Percentiles rank a stretch among this genome's conserved stretches.
Conservation (phyloP, 2,888 invertebrate species). For the Bimastos eiseni region DNA sequence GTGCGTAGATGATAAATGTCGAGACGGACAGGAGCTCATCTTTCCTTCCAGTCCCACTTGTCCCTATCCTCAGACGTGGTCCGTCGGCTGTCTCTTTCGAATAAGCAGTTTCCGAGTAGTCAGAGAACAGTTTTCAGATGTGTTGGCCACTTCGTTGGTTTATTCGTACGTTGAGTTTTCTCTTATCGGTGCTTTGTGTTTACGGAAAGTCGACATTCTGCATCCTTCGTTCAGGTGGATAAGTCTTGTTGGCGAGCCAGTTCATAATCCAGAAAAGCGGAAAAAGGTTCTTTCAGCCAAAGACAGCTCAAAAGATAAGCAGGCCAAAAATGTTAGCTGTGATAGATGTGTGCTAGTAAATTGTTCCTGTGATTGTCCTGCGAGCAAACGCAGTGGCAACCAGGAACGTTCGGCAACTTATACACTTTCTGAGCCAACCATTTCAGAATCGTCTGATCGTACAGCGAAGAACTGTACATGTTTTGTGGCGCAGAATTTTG, state of each 20-base stretch:
- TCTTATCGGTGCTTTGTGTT: not conserved
- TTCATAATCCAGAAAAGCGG: not conserved
- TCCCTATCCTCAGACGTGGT: constrained; percentile 17
- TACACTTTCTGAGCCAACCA: not conserved
- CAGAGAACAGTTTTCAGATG: not conserved
- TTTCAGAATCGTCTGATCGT: not conserved
- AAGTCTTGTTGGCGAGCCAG: not conserved
- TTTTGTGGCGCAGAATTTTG: not conserved
- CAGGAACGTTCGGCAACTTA: not conserved
- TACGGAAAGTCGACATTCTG: not conserved
- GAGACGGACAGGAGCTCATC: not conserved
- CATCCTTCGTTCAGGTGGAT: not conserved
- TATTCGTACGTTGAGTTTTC: constrained; percentile 19
- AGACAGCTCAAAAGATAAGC: not conserved
- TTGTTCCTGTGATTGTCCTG: not conserved
- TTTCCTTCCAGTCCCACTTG: not conserved
- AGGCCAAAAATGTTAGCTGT: not conserved
- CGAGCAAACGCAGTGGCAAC: not conserved
- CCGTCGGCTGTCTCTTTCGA: not conserved
- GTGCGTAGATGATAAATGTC: constrained; percentile 7
- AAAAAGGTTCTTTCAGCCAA: not conserved
- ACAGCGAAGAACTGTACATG: not conserved
- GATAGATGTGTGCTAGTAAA: not conserved
- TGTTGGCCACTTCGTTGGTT: not conserved
- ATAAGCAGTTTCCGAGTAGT: not conserved